Evolutionary conservation across 35 echinoderm and acorn worm species (phyloP), one percentile per base, ranked within the genome.

Genomic region (Lytechinus pictus): DNA sequence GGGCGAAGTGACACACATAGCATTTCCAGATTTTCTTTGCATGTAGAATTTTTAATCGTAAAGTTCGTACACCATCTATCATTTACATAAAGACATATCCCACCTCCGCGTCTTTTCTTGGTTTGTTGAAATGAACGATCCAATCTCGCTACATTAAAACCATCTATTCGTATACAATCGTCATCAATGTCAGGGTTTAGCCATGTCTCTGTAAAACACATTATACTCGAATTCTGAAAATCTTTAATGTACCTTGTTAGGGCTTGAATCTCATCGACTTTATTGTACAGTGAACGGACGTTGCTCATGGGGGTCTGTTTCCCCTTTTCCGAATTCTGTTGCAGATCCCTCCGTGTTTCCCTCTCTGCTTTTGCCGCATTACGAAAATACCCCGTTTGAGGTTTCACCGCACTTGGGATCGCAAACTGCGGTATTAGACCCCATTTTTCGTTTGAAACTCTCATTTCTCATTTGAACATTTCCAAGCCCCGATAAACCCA

Each of bases 151-250:
- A 89, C 52, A 27, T 89, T 27, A 19, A 89, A 89, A 89, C 87
- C 87, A 52, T 89, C 27, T 28, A 89, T 13, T 12, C 3, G 5
- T 9, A 89, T 44, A 6, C 10, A 12, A 12, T 89, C 21, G 52
- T 52, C 33, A 27, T 6, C 9, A 5, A 52, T 89, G 16, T 89
- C 87, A 44, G 87, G 8, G 21, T 89, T 89, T 89, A 89, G 52
- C 87, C 87, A 89, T 9, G 87, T 89, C 33, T 89, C 87, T 1
- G 87, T 89, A 89, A 89, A 89, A 27, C 87, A 89, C 1, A 89
- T 44, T 4, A 89, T 89, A 44, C 24, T 52, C 10, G 87, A 89
- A 89, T 9, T 89, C 33, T 19, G 27, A 52, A 89, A 89, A 44
- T 89, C 87, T 28, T 27, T 89, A 52, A 44, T 52, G 52, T 89